Evolutionary conservation across 2,113 vertebrate species (phyloP).

Genomic region (Scortum barcoo): DNA sequence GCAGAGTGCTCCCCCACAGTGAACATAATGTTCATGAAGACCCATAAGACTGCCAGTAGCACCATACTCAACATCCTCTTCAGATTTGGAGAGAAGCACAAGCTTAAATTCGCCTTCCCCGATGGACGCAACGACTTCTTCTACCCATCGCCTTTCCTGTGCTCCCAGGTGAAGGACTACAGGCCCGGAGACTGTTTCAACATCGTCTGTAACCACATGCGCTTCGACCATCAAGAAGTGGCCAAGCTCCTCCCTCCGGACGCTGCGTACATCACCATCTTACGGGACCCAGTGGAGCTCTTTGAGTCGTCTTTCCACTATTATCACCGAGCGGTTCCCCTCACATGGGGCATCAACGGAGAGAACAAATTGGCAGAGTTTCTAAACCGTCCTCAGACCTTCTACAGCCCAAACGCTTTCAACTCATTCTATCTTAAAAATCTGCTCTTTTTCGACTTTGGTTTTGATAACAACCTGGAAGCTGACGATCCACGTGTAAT

Average conservation of each 20-base stretch:
- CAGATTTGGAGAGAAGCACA: slow-evolving; percentile 93
- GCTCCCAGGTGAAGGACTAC: slow-evolving; percentile 91
- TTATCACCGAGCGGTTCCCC: slow-evolving; percentile 87
- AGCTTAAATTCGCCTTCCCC: slow-evolving; percentile 92
- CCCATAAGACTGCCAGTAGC: slow-evolving; percentile 97
- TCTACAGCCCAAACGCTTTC: slow-evolving; percentile 88
- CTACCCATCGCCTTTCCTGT: slow-evolving; percentile 90
- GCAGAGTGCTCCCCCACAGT: slow-evolving; percentile 83
- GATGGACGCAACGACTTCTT: slow-evolving; percentile 92
- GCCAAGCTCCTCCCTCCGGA: slow-evolving; percentile 85
- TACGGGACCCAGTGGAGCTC: slow-evolving; percentile 91
- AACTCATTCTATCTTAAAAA: slow-evolving; percentile 96
- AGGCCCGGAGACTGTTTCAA: slow-evolving; percentile 91
- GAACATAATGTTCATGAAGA: slow-evolving; percentile 97
- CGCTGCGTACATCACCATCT: slow-evolving; percentile 89
- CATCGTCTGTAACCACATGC: slow-evolving; percentile 96
- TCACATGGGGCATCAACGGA: slow-evolving; percentile 90
- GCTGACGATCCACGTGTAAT: slow-evolving; percentile 85
- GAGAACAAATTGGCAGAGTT: slow-evolving; percentile 89
- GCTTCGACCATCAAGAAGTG: slow-evolving; percentile 90
- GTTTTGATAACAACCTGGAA: slow-evolving; percentile 89
- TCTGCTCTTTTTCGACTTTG: slow-evolving; percentile 94
- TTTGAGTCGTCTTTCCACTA: slow-evolving; percentile 98
- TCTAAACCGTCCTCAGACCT: slow-evolving; percentile 85
- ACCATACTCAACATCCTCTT: slow-evolving; percentile 97